Evolutionary conservation across 2,888 invertebrate genomes (phyloP), one percentile per base, ranked within the genome.

Genomic region (Luperina nickerlii): DNA sequence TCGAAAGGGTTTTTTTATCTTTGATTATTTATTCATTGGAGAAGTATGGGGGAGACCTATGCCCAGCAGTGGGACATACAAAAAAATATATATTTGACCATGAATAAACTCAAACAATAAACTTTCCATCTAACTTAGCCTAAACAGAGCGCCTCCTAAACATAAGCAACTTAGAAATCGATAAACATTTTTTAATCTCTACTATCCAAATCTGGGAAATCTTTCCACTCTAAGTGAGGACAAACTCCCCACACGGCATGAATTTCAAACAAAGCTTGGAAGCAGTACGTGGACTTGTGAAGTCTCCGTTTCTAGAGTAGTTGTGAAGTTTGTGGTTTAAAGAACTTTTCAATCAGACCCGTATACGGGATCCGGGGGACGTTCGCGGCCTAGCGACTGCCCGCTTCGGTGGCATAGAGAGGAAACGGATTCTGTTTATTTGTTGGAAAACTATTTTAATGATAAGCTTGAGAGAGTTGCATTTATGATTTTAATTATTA

Each of bases 291-390:
- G 85, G 84, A 86, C 87, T 91, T 89, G 87, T 75, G 75, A 89
- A 90, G 83, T 82, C 84, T 86, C 80, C 76, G 76, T 74, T 79
- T 87, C 84, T 85, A 85, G 84, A 85, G 86, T 89, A 91, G 87
- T 90, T 90, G 85, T 90, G 90, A 93, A 93, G 91, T 93, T 84
- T 92, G 90, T 90, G 91, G 92, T 92, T 93, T 91, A 85, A 86
- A 88, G 86, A 95, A 96, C 95, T 96, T 96, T 95, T 95, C 96
- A 95, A 95, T 95, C 94, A 93, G 88, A 91, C 95, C 95, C 95
- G 92, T 94, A 95, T 94, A 91, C 86, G 88, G 90, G 92, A 92
- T 92, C 91, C 88, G 90, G 90, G 91, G 89, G 88, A 83, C 88
- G 83, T 87, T 81, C 87, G 86, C 89, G 90, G 88, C 89, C 90